These are phyloP conservation scores for Bubo scandiacus DNA, from an alignment of 2,113 vertebrate genomes.

Conservation along the genomic window DNA sequence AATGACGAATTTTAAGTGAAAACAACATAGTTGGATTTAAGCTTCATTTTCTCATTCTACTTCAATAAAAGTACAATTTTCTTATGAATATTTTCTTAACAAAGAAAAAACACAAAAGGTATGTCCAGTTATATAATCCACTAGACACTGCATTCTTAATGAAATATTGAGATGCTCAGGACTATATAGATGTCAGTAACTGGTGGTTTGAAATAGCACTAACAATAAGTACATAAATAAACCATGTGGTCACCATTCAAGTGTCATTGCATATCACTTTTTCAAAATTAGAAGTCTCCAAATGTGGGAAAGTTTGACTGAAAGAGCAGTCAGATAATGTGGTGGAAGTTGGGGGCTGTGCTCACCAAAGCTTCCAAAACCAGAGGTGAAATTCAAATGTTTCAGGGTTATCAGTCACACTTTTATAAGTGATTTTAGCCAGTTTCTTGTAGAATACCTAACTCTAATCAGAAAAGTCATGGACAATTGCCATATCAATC, in stretches of 20 bases:
- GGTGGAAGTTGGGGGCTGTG: fast-evolving
- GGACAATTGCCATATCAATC: neutral
- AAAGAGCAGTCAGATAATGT: fast-evolving
- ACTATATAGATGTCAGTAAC: neutral
- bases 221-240: neutral
- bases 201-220: neutral
- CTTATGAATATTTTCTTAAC: neutral
- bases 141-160: neutral
- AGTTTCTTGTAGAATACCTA: neutral
- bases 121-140: neutral
- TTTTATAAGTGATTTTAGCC: neutral
- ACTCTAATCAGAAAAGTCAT: neutral
- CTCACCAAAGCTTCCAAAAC: neutral
- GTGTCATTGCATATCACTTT: neutral
- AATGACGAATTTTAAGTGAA: constrained; percentile 3
- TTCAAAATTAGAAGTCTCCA: neutral
- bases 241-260: neutral
- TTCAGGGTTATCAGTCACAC: neutral
- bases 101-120: neutral
- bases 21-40: neutral
- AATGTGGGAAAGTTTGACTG: neutral
- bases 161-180: neutral
- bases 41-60: neutral
- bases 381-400: neutral
- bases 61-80: neutral